These are phyloP conservation scores for Dryas iulia DNA, from an alignment of 1,140 invertebrate species.

Conservation along the genomic window DNA sequence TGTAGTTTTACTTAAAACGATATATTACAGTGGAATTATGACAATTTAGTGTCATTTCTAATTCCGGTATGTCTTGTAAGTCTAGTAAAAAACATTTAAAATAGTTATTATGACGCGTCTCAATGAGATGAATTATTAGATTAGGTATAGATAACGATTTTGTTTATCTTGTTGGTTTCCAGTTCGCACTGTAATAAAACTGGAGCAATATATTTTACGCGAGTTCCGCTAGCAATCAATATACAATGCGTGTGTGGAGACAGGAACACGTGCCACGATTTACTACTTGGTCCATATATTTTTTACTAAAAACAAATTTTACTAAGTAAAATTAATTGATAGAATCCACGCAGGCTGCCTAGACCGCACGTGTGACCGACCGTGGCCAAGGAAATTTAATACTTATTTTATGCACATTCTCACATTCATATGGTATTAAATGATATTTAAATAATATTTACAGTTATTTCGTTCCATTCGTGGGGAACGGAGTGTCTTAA, in stretches of 20 bases:
- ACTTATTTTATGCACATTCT: conserved; percentile 3
- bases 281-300: conserved; percentile 2
- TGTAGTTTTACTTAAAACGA: too few species aligned
- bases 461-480: too few species aligned
- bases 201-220: neutral
- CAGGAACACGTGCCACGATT: neutral
- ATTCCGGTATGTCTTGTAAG: neutral
- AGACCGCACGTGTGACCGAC: conserved; percentile 1
- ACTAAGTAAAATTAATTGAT: neutral
- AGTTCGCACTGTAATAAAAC: conserved; percentile 1
- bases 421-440: neutral
- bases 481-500: too few species aligned
- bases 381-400: conserved; percentile 5
- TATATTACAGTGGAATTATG: too few species aligned
- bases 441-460: neutral
- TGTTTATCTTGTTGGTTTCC: neutral
- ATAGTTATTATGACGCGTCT: neutral
- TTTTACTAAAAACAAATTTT: neutral
- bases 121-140: neutral
- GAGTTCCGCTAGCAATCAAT: neutral
- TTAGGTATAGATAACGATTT: neutral
- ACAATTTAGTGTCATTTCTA: too few species aligned
- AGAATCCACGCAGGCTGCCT: neutral
- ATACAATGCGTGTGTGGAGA: neutral
- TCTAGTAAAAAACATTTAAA: neutral